These are phyloP conservation scores for Synaphobranchus kaupii DNA, from an alignment of 2,797 vertebrate species.

Conservation along the genomic window DNA sequence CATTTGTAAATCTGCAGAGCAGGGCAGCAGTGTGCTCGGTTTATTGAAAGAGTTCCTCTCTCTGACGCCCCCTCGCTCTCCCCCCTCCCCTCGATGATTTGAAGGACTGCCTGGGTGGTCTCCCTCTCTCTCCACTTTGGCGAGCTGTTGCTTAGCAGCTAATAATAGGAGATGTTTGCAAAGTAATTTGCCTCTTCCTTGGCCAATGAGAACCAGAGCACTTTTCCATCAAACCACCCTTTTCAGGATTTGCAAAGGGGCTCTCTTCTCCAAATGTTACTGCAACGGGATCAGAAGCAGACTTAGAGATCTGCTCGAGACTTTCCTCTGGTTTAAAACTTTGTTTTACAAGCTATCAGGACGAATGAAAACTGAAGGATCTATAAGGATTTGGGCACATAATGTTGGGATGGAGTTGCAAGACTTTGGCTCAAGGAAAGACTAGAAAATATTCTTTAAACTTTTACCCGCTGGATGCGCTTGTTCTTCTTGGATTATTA, in stretches of 20 bases:
- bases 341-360: constrained; percentile 65
- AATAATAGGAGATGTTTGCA: constrained; percentile 92
- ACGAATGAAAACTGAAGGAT: constrained; percentile 83
- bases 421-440: constrained; percentile 79
- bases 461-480: constrained; percentile 73
- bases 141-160: constrained; percentile 94
- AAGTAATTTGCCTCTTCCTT: constrained; percentile 92
- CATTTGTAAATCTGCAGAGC: constrained; percentile 60
- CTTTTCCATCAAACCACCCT: constrained; percentile 86
- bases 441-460: constrained; percentile 64
- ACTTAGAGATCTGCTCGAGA: constrained; percentile 62
- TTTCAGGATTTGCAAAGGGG: constrained; percentile 80
- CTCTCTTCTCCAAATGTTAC: constrained; percentile 81
- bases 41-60: constrained; percentile 77
- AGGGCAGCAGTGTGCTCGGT: constrained; percentile 60
- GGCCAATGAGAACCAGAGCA: constrained; percentile 86
- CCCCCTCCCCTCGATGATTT: constrained; percentile 58
- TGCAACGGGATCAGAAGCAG: constrained; percentile 76
- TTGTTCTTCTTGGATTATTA: constrained; percentile 73
- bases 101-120: constrained; percentile 83
- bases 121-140: constrained; percentile 85
- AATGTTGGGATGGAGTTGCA: constrained; percentile 85
- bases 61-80: constrained; percentile 29
- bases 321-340: constrained; percentile 64
- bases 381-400: constrained; percentile 81